Evolutionary conservation across 2,113 vertebrate genomes (phyloP).

Genomic region (Lynx canadensis): DNA sequence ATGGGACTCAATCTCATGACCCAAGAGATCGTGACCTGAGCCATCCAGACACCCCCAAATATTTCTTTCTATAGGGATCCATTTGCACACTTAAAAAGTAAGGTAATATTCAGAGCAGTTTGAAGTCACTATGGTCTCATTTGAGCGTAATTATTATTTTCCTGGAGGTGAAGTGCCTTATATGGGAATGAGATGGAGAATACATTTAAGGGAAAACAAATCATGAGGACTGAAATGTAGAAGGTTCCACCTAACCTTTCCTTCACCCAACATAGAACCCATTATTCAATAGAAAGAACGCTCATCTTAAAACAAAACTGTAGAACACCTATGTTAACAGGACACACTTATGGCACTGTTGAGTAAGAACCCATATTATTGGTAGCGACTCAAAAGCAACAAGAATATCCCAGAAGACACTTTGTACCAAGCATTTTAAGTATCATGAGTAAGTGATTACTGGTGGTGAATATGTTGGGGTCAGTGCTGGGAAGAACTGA

Average conservation of each 20-base stretch:
- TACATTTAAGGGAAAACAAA: neutral
- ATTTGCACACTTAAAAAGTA: slow-evolving; percentile 56
- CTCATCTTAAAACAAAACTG: neutral
- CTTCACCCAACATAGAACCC: neutral
- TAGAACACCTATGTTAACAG: slow-evolving; percentile 23
- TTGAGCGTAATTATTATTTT: neutral
- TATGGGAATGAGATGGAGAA: neutral
- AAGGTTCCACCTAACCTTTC: neutral
- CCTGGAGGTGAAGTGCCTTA: neutral
- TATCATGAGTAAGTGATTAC: neutral
- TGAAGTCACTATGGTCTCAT: neutral
- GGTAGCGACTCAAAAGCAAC: slow-evolving; percentile 36
- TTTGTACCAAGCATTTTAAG: slow-evolving; percentile 15
- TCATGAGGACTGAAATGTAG: neutral
- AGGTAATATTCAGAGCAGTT: slow-evolving; percentile 3
- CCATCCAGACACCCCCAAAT: slow-evolving; percentile 5
- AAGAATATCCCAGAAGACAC: slow-evolving; percentile 50
- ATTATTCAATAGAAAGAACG: neutral
- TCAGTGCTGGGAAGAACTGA: slow-evolving; percentile 11
- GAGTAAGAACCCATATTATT: slow-evolving; percentile 29
- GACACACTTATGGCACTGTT: neutral
- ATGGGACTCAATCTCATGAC: too few species aligned
- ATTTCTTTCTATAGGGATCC: slow-evolving; percentile 77
- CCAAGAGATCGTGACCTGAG: too few species aligned
- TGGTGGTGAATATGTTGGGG: neutral